Conservation (phyloP, 2,888 invertebrate species). For the Bombyx huttoni region DNA sequence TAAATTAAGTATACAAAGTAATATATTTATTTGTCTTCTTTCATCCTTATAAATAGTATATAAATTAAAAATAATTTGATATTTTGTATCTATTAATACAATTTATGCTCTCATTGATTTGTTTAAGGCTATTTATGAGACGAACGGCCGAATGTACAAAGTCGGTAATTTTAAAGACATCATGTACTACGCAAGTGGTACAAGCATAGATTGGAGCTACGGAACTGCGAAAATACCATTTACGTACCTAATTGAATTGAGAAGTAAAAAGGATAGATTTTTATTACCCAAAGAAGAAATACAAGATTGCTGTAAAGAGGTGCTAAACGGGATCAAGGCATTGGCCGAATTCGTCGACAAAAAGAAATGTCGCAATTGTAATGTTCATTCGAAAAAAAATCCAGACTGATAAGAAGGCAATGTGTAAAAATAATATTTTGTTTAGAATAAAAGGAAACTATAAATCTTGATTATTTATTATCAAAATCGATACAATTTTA, state of each 20-base stretch:
- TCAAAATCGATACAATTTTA: neutral
- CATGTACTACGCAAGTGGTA: slow-evolving; percentile 56
- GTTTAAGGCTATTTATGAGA: slow-evolving; percentile 52
- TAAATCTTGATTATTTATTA: slow-evolving; percentile 2
- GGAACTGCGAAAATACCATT: slow-evolving; percentile 54
- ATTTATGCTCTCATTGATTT: neutral
- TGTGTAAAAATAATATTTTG: slow-evolving; percentile 4
- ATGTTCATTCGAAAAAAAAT: slow-evolving; percentile 17
- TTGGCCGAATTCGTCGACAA: slow-evolving; percentile 42
- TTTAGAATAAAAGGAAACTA: slow-evolving; percentile 3
- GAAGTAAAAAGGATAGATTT: slow-evolving; percentile 47
- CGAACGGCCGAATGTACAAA: slow-evolving; percentile 53
- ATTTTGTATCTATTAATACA: too few relatives aligned
- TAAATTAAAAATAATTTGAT: too few relatives aligned
- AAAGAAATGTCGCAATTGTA: slow-evolving; percentile 38
- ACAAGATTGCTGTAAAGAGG: slow-evolving; percentile 42
- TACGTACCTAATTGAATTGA: slow-evolving; percentile 52
- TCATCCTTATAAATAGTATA: too few relatives aligned
- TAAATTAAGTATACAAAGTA: too few relatives aligned
- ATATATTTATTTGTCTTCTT: too few relatives aligned
- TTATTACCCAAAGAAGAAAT: slow-evolving; percentile 46
- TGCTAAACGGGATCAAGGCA: slow-evolving; percentile 37
- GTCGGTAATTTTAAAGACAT: slow-evolving; percentile 60
- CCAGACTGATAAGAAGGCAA: slow-evolving; percentile 1
- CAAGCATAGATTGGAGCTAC: slow-evolving; percentile 64